Conservation (phyloP, 2,113 vertebrate species). For the Asarcornis scutulata region DNA sequence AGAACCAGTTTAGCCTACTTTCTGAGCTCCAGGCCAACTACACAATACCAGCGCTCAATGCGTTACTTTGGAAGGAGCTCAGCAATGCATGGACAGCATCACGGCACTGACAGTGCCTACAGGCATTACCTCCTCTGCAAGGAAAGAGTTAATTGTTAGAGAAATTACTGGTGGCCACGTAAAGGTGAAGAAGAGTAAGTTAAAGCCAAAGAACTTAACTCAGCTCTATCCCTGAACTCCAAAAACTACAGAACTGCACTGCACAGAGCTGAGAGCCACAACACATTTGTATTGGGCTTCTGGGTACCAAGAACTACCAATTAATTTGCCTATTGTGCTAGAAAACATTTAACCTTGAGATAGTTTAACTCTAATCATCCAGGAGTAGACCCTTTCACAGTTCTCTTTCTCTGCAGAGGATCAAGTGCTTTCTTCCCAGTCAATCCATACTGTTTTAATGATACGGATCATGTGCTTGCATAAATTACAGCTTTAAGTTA, state of each 20-base stretch:
- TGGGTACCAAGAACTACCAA: background rate
- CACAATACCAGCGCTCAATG: background rate
- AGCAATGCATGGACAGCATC: accelerated
- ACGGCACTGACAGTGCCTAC: background rate
- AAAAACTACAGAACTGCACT: background rate
- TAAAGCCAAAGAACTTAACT: background rate
- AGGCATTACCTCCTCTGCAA: background rate
- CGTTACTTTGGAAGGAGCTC: background rate
- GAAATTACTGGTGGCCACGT: accelerated
- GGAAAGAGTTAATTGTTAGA: background rate
- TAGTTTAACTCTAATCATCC: background rate
- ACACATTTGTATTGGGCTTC: accelerated
- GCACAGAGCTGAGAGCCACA: background rate
- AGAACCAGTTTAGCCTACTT: background rate
- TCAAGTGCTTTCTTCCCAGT: background rate
- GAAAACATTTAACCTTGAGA: background rate
- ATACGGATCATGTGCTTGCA: background rate
- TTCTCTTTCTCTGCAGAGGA: background rate
- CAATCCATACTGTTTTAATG: background rate
- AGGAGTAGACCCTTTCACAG: background rate
- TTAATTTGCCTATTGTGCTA: background rate
- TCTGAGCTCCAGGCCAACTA: background rate
- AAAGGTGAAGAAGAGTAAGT: background rate
- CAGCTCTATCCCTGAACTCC: background rate
- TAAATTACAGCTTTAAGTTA: background rate